phyloP scores from a whole-genome alignment of 2,888 invertebrate genomes.

The Orthosia gothica region DNA sequence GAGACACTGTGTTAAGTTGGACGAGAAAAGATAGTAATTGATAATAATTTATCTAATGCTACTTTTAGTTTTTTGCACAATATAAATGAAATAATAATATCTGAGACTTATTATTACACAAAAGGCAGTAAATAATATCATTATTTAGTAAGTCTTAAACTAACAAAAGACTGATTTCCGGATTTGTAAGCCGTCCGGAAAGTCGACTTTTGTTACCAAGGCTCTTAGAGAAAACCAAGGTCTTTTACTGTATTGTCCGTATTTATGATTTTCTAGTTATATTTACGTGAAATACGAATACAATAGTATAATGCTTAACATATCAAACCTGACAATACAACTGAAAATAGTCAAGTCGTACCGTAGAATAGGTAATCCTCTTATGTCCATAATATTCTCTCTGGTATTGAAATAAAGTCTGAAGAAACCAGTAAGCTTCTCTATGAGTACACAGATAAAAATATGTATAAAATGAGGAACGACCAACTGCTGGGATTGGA shows the following conservation, averaged over 20 bases:
- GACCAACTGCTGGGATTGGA: too few species aligned
- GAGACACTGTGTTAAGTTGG: too few species aligned
- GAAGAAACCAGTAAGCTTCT: constrained; percentile 1
- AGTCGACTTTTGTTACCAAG: neutral
- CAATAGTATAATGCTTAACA: neutral
- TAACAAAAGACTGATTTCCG: neutral
- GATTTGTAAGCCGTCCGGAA: neutral
- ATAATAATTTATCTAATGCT: too few species aligned
- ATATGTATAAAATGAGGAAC: neutral
- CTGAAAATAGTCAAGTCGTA: neutral
- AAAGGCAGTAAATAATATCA: neutral
- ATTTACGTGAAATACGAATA: neutral
- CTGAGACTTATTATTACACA: neutral
- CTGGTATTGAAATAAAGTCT: neutral
- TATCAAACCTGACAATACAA: constrained; percentile 6
- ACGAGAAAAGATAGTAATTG: too few species aligned
- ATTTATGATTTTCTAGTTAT: neutral
- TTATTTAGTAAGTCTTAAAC: neutral
- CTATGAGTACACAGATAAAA: neutral
- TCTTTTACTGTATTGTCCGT: neutral
- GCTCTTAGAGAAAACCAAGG: too few species aligned
- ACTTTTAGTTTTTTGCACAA: too few species aligned
- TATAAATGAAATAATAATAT: too few species aligned
- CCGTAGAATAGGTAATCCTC: constrained; percentile 31
- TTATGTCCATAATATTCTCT: neutral